Evolutionary conservation across 2,797 vertebrate species (phyloP).

Genomic region (Myotis daubentonii): DNA sequence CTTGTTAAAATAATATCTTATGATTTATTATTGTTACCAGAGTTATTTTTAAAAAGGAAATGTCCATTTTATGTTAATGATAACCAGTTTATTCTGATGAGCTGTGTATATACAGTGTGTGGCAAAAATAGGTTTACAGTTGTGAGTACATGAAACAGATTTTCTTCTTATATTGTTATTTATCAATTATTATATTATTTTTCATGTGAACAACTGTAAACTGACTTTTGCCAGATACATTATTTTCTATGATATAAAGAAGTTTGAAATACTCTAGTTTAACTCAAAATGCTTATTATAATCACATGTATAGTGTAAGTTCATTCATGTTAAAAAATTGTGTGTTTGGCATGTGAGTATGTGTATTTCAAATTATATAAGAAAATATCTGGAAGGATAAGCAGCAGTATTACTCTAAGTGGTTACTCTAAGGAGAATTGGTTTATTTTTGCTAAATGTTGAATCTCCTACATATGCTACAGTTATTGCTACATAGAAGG

Average conservation of each 20-base stretch:
- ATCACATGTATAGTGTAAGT: not conserved
- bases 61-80: not conserved
- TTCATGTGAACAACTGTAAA: not conserved
- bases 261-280: not conserved
- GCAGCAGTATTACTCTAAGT: not conserved
- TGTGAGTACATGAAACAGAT: not conserved
- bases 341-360: not conserved
- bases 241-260: not conserved
- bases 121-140: not conserved
- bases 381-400: not conserved
- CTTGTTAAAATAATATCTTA: not conserved
- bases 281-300: not conserved
- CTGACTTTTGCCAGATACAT: not conserved
- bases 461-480: not conserved
- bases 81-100: not conserved
- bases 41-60: not conserved
- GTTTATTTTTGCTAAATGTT: not conserved
- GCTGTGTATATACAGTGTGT: not conserved
- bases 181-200: not conserved
- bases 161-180: not conserved
- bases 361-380: not conserved
- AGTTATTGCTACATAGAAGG: not conserved
- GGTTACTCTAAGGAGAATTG: not conserved
- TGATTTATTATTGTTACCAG: not conserved
- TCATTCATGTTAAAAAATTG: not conserved